Percentiles rank a stretch among this genome's conserved stretches.
phyloP scores from a whole-genome alignment of 2,888 invertebrate genomes.

The Polydrusus cervinus region DNA sequence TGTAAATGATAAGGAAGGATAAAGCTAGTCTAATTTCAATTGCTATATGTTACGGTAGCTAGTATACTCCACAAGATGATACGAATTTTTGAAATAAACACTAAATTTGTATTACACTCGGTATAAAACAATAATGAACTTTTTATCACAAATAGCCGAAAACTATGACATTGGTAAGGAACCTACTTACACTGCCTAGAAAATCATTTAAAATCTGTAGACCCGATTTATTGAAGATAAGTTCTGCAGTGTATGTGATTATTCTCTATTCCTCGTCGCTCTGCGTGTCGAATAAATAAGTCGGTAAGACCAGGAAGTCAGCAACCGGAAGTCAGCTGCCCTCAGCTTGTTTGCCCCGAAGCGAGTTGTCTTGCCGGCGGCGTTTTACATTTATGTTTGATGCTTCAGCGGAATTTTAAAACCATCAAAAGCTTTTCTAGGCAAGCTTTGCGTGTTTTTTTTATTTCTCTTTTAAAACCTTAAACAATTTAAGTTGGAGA shows the following conservation, averaged over 20 bases:
- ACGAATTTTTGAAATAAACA: too few species aligned
- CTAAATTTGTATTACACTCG: too few species aligned
- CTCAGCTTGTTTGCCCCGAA: constrained; percentile 35
- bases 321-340: constrained; percentile 30
- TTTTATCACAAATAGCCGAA: too few species aligned
- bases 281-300: constrained; percentile 38
- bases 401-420: constrained; percentile 42
- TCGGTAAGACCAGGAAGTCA: constrained; percentile 25
- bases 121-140: too few species aligned
- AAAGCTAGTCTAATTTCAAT: too few species aligned
- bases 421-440: constrained; percentile 24
- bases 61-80: too few species aligned
- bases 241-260: neutral
- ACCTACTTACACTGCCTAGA: too few species aligned
- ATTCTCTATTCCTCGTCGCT: constrained; percentile 11
- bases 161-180: too few species aligned
- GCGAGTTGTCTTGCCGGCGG: constrained; percentile 30
- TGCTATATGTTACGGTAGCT: too few species aligned
- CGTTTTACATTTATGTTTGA: constrained; percentile 38
- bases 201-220: too few species aligned
- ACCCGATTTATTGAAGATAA: too few species aligned
- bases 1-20: too few species aligned
- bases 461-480: constrained; percentile 22
- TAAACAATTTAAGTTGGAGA: constrained; percentile 10
- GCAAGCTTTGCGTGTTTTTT: constrained; percentile 22